Percentiles rank a stretch among this genome's conserved stretches.
Evolutionary conservation across 2,797 vertebrate genomes (phyloP).

Genomic region (Cheirogaleus major): DNA sequence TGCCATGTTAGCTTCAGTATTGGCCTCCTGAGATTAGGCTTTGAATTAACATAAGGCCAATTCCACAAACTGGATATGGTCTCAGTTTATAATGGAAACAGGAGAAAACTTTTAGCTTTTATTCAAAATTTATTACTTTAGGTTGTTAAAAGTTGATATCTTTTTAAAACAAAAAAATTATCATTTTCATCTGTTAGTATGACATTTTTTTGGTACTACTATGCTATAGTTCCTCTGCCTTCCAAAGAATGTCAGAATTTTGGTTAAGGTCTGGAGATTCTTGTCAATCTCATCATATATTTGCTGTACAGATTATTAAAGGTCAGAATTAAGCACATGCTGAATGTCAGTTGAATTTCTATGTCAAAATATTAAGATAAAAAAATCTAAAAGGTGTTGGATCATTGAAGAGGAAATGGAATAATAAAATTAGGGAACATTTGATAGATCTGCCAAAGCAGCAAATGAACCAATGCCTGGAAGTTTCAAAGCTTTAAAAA

Average conservation of each 20-base stretch:
- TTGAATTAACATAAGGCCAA: not conserved
- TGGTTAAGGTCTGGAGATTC: not conserved
- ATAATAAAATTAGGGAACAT: slow-evolving; percentile 38
- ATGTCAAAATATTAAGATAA: slow-evolving; percentile 6
- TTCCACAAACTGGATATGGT: not conserved
- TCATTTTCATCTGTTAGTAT: not conserved
- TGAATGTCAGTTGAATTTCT: slow-evolving; percentile 20
- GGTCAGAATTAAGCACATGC: not conserved
- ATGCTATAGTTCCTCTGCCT: not conserved
- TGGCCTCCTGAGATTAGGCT: not conserved
- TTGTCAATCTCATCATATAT: not conserved
- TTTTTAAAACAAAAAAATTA: not conserved
- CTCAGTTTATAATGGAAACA: not conserved
- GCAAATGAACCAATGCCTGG: not conserved
- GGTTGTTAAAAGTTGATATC: not conserved
- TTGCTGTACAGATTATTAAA: not conserved
- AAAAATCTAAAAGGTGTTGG: not conserved
- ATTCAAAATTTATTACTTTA: not conserved
- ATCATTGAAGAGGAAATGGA: slow-evolving; percentile 23
- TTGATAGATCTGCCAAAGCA: slow-evolving; percentile 33
- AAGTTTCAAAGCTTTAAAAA: slow-evolving; percentile 4
- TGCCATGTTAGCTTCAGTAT: not conserved
- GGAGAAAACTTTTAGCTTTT: not conserved
- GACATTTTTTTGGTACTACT: not conserved
- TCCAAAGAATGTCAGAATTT: not conserved